Evolutionary conservation across 37 sponge, comb jelly and placozoan genomes (phyloP), one percentile per base, ranked within the genome.

Genomic region (Crambe crambe): DNA sequence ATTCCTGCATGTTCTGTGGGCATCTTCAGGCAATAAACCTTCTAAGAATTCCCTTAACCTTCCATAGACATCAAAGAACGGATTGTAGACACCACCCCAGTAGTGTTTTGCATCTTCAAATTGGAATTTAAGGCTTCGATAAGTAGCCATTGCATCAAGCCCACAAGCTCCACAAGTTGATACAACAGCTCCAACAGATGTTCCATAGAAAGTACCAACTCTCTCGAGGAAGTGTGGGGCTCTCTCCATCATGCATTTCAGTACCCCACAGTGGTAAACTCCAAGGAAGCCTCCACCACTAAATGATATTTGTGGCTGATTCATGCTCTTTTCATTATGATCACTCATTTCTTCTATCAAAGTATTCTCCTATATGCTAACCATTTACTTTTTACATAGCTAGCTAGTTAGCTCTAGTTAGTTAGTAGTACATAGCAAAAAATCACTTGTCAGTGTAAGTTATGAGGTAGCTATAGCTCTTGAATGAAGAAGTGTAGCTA

Each of bases 231-330:
- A 73, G 31, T 90, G 78, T 8, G 89, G 91, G 1, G 80, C 88
- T 0, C 78, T 43, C 39, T 90, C 91, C 3, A 43, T 41, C 21
- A 94, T 57, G 30, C 92, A 90, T 36, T 83, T 78, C 20, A 82
- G 89, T 12, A 94, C 95, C n/a, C 95, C 95, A 27, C 72, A 61
- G 51, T 94, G 95, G 74, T 94, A 94, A 34, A 94, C 73, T 54
- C 92, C 91, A 32, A 94, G 73, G 58, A 94, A 94, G 6, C 95
- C 95, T 78, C 95, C 90, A 18, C 95, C 95, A 0, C 88, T 84
- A 80, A 94, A 90, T 0, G 95, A 94, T 35, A 94, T 80, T 37
- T 75, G 72, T 68, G 82, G 58, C 69, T 54, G 41, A 6, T 42
- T 71, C 2, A 18, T 30, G 34, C 36, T 31, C 36, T 66, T n/a